Percentiles rank a stretch among this genome's conserved stretches.
phyloP scores from a whole-genome alignment of 2,797 vertebrate genomes.

The Typhlichthys eigenmanni region DNA sequence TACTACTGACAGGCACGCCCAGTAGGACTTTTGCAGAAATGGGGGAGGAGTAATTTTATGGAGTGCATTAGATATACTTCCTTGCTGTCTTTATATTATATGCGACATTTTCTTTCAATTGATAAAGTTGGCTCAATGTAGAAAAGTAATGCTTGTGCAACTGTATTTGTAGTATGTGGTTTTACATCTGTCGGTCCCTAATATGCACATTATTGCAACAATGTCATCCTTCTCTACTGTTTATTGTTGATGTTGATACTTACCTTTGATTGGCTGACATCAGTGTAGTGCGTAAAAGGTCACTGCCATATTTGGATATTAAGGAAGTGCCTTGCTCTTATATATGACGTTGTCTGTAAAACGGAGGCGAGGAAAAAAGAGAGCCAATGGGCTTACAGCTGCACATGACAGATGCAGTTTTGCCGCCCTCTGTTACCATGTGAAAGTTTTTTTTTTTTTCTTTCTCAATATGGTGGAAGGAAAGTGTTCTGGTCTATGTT shows the following conservation, averaged over 20 bases:
- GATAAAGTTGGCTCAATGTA: not conserved
- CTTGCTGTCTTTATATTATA: not conserved
- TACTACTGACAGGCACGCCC: conserved; percentile 11
- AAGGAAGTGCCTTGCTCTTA: conserved; percentile 64
- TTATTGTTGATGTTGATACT: conserved; percentile 80
- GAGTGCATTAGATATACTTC: not conserved
- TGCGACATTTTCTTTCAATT: not conserved
- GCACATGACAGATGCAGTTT: conserved; percentile 59
- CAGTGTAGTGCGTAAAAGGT: conserved; percentile 67
- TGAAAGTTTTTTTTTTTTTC: conserved; percentile 58
- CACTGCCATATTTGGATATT: conserved; percentile 75
- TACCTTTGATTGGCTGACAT: conserved; percentile 70
- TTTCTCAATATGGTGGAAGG: conserved; percentile 38
- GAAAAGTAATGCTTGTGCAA: not conserved
- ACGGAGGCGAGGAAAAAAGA: conserved; percentile 56
- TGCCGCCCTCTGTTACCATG: conserved; percentile 80
- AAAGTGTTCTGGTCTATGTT: conserved; percentile 30
- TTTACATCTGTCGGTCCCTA: conserved; percentile 24
- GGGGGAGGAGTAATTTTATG: conserved; percentile 37
- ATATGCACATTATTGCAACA: conserved; percentile 52
- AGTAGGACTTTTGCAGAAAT: conserved; percentile 1
- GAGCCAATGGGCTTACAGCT: conserved; percentile 69
- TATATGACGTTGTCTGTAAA: conserved; percentile 70
- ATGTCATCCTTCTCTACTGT: conserved; percentile 64
- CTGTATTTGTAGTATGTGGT: not conserved